These are phyloP conservation scores for Orcinus orca DNA, from an alignment of 2,113 vertebrate genomes.

Conservation along the genomic window DNA sequence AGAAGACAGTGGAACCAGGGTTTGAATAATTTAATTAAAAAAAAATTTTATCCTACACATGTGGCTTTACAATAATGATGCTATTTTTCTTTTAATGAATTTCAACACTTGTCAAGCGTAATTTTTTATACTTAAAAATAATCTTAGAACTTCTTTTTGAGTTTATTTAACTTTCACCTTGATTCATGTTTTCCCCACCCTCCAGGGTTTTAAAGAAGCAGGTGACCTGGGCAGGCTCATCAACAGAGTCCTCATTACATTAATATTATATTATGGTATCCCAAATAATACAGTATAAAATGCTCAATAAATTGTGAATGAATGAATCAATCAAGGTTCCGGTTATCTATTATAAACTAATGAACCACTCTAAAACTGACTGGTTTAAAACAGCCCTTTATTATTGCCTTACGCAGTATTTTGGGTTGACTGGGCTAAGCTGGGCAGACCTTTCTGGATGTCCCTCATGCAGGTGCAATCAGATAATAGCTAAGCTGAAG, in stretches of 20 bases:
- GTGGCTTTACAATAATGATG: not conserved
- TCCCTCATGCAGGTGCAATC: not conserved
- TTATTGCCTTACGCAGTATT: not conserved
- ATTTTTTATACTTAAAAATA: not conserved
- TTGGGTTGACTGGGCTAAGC: not conserved
- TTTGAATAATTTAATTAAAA: not conserved
- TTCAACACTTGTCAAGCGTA: not conserved
- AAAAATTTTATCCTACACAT: not conserved
- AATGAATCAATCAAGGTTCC: not conserved
- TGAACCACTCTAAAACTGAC: not conserved
- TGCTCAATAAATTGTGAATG: not conserved
- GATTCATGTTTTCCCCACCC: not conserved
- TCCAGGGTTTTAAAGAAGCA: not conserved
- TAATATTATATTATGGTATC: not conserved
- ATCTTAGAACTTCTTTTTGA: not conserved
- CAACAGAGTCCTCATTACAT: not conserved
- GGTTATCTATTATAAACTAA: not conserved
- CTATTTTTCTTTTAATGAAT: not conserved
- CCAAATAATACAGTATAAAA: not conserved
- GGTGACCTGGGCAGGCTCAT: not conserved
- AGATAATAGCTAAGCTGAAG: not conserved
- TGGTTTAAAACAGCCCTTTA: not conserved
- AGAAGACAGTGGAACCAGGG: not conserved
- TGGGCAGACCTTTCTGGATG: not conserved
- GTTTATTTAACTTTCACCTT: not conserved